phyloP scores from a whole-genome alignment of 2,797 vertebrate genomes.

The Bradypodion ventrale region DNA sequence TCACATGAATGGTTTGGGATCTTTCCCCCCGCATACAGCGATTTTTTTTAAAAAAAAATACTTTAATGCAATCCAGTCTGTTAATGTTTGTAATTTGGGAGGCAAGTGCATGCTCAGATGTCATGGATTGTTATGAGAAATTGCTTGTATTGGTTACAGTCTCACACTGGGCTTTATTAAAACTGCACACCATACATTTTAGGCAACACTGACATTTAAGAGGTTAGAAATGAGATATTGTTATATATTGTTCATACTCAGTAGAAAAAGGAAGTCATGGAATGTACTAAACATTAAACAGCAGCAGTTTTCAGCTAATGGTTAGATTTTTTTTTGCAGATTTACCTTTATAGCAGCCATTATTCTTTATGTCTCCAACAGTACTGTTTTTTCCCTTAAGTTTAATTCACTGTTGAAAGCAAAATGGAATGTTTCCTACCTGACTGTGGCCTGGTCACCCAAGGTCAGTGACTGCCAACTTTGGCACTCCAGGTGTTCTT shows the following conservation, averaged over 20 bases:
- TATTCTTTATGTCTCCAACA: too few relatives aligned
- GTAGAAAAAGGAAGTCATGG: background rate
- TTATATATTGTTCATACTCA: slow-evolving; percentile 29
- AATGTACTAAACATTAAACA: background rate
- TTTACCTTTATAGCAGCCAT: background rate
- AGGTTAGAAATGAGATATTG: background rate
- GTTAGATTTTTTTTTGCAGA: too few relatives aligned
- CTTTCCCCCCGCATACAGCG: background rate
- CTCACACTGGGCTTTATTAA: too few relatives aligned
- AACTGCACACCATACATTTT: background rate
- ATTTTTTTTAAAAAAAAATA: background rate
- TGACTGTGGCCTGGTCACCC: background rate
- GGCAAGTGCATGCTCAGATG: background rate
- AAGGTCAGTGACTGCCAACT: too few relatives aligned
- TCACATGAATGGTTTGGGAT: background rate
- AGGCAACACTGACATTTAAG: background rate
- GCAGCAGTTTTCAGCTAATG: background rate
- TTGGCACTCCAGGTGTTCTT: too few relatives aligned
- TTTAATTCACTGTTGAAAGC: background rate
- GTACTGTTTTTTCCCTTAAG: background rate
- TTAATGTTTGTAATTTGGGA: background rate
- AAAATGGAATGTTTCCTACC: background rate
- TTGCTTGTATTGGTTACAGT: slow-evolving; percentile 4
- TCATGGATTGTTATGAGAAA: background rate
- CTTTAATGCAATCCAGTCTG: background rate